Percentiles rank a stretch among this genome's conserved stretches.
Evolutionary conservation across 2,113 vertebrate genomes (phyloP).

Genomic region (Motacilla tschutschensis): DNA sequence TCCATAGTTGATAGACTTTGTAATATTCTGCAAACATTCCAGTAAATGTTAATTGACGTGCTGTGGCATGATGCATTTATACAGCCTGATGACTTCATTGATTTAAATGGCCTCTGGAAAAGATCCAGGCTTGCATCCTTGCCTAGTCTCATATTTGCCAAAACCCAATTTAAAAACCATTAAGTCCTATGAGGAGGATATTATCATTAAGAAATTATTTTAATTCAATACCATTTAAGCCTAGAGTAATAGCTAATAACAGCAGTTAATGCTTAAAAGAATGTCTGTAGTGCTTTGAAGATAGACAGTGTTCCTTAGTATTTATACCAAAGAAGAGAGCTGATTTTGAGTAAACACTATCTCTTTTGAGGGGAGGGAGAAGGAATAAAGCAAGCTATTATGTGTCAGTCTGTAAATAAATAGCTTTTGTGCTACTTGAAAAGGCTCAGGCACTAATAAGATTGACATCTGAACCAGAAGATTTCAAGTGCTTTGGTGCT

Average conservation of each 20-base stretch:
- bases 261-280: neutral
- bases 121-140: neutral
- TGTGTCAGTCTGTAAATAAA: slow-evolving; percentile 63
- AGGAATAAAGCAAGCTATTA: slow-evolving; percentile 10
- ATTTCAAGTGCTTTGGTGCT: slow-evolving; percentile 38
- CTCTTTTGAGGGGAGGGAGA: slow-evolving; percentile 1
- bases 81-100: slow-evolving; percentile 23
- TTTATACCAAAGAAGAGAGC: neutral
- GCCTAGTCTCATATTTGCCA: slow-evolving; percentile 24
- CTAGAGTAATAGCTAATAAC: slow-evolving; percentile 46
- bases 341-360: slow-evolving; percentile 33
- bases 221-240: slow-evolving; percentile 55
- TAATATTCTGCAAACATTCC: slow-evolving; percentile 29
- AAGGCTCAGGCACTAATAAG: slow-evolving; percentile 45
- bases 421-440: slow-evolving; percentile 62
- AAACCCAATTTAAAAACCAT: slow-evolving; percentile 62
- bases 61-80: slow-evolving; percentile 11
- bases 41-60: neutral
- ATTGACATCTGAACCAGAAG: slow-evolving; percentile 45
- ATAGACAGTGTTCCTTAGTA: neutral
- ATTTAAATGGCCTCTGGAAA: slow-evolving; percentile 24
- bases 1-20: slow-evolving; percentile 34
- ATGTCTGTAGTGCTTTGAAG: neutral
- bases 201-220: slow-evolving; percentile 66
- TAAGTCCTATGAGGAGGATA: slow-evolving; percentile 45